These are phyloP conservation scores for Bombus waltoni DNA, from an alignment of 1,140 invertebrate species.

Conservation along the genomic window DNA sequence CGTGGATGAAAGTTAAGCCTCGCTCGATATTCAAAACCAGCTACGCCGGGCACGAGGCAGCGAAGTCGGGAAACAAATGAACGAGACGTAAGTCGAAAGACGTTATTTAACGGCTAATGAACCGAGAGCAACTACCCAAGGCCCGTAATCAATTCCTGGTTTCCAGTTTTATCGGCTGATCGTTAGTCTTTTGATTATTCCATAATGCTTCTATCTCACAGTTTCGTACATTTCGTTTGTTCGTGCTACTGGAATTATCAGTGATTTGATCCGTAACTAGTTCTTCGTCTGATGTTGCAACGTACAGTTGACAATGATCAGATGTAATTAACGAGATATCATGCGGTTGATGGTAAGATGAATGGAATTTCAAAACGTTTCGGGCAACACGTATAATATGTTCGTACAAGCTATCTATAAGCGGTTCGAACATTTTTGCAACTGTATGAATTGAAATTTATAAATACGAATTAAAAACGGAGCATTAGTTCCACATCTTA, in stretches of 20 bases:
- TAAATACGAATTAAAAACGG: too few relatives aligned
- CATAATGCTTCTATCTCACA: not conserved
- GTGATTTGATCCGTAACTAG: too few relatives aligned
- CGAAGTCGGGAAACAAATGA: slow-evolving; percentile 11
- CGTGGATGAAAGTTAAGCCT: slow-evolving; percentile 51
- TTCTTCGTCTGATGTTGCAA: too few relatives aligned
- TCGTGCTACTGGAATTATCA: not conserved
- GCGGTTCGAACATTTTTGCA: too few relatives aligned
- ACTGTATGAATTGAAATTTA: too few relatives aligned
- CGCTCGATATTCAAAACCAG: slow-evolving; percentile 58
- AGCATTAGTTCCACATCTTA: too few relatives aligned
- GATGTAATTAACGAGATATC: too few relatives aligned
- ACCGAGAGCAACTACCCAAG: not conserved
- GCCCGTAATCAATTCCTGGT: slow-evolving; percentile 5
- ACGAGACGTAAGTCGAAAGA: not conserved
- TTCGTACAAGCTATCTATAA: too few relatives aligned
- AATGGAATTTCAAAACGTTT: too few relatives aligned
- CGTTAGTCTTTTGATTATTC: not conserved
- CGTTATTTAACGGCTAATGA: not conserved
- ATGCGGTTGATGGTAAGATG: too few relatives aligned
- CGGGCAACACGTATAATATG: too few relatives aligned
- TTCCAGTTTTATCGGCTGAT: not conserved
- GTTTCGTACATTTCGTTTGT: not conserved
- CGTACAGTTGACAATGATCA: too few relatives aligned
- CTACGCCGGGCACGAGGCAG: not conserved